These are phyloP conservation scores for Arge pagana DNA, from an alignment of 2,888 invertebrate genomes.

Conservation along the genomic window DNA sequence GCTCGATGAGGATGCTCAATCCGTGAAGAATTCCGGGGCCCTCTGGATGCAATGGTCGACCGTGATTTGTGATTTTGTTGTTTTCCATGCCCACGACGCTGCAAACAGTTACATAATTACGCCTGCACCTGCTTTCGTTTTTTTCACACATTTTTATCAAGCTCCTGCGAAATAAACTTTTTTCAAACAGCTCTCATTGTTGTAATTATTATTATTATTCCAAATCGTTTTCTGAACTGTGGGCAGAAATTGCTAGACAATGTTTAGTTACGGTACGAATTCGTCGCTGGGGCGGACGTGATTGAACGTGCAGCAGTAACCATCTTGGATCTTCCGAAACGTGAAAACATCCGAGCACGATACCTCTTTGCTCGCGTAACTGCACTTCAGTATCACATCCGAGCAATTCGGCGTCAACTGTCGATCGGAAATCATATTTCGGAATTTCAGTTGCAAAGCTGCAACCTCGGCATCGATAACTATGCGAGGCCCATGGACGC, in stretches of 20 bases:
- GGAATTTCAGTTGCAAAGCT: not conserved
- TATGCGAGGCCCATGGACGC: too few relatives aligned
- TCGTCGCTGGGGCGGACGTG: conserved; percentile 46
- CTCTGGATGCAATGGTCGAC: not conserved
- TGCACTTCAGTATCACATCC: conserved; percentile 60
- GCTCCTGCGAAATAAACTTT: too few relatives aligned
- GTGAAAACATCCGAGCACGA: conserved; percentile 56
- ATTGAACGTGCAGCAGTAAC: conserved; percentile 66
- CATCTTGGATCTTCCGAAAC: conserved; percentile 61
- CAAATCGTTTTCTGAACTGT: too few relatives aligned
- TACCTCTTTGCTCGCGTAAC: conserved; percentile 54
- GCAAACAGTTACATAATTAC: too few relatives aligned
- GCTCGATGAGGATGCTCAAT: conserved; percentile 62
- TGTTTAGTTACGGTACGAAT: conserved; percentile 37
- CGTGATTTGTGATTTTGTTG: conserved; percentile 6
- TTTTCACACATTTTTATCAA: not conserved
- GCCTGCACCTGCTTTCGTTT: conserved; percentile 2
- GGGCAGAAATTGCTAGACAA: too few relatives aligned
- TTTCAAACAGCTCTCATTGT: conserved; percentile 4
- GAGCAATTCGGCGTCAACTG: conserved; percentile 62
- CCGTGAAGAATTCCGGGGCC: conserved; percentile 58
- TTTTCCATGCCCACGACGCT: not conserved
- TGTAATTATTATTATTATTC: too few relatives aligned
- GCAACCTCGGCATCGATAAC: too few relatives aligned
- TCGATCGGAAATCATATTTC: too few relatives aligned